Conservation (phyloP, 2,113 vertebrate species). For the Petromus typicus region DNA sequence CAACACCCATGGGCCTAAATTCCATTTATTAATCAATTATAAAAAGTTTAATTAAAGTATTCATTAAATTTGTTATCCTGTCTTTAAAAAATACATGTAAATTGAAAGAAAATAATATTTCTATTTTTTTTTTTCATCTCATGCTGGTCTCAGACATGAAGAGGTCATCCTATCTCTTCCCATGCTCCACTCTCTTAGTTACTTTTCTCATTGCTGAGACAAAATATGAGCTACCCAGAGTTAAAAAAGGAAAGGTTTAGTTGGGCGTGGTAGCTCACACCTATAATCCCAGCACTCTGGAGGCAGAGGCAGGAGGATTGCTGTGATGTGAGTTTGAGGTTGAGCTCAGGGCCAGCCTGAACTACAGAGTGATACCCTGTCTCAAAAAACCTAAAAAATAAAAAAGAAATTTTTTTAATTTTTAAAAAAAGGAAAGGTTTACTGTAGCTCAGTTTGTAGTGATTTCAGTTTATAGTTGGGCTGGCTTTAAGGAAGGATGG, state of each 20-base stretch:
- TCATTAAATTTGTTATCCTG: slow-evolving; percentile 14
- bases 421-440: background rate
- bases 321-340: too few species aligned
- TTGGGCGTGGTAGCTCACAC: too few species aligned
- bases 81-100: slow-evolving; percentile 13
- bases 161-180: background rate
- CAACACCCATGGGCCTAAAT: background rate
- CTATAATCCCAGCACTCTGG: too few species aligned
- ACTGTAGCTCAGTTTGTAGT: background rate
- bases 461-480: background rate
- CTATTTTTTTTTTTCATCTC: background rate
- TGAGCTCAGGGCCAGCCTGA: too few species aligned
- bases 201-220: background rate
- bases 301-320: too few species aligned
- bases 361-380: too few species aligned
- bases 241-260: background rate
- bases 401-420: too few species aligned
- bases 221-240: background rate
- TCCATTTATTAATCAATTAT: slow-evolving; percentile 9
- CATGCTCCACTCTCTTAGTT: background rate
- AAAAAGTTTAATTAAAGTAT: background rate
- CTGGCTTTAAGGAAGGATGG: background rate
- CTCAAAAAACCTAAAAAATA: too few species aligned
- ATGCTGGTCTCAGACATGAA: background rate
- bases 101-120: slow-evolving; percentile 27